Conservation (phyloP, 2,888 invertebrate genomes). For the Entomobrya multifasciata region DNA sequence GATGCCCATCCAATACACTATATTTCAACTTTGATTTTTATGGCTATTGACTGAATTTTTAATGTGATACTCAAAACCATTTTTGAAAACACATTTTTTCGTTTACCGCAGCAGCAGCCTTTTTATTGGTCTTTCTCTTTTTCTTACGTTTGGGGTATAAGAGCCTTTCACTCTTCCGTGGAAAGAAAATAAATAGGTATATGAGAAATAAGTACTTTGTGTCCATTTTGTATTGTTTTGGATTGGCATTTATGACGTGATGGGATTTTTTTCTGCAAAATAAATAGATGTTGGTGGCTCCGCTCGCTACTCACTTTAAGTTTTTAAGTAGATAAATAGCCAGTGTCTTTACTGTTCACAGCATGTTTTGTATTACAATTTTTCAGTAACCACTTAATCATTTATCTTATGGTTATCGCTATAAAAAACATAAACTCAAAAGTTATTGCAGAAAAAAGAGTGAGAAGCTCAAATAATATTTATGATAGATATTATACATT, state of each 20-base stretch:
- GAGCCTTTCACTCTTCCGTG: background rate
- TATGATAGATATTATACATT: slow-evolving; percentile 54
- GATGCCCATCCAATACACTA: slow-evolving; percentile 74
- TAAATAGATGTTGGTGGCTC: slow-evolving; percentile 30
- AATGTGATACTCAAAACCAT: slow-evolving; percentile 58
- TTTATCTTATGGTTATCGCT: slow-evolving; percentile 35
- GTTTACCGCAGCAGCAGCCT: background rate
- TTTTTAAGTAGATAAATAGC: slow-evolving; percentile 36
- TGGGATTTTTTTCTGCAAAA: slow-evolving; percentile 39
- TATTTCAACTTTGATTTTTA: slow-evolving; percentile 75
- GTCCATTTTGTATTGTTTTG: background rate
- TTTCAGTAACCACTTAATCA: slow-evolving; percentile 54
- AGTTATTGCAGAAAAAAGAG: background rate
- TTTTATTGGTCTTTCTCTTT: slow-evolving; percentile 48
- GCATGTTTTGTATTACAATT: slow-evolving; percentile 27
- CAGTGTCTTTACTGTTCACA: slow-evolving; percentile 17
- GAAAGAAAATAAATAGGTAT: background rate
- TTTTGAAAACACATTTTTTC: slow-evolving; percentile 36
- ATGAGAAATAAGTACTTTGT: background rate
- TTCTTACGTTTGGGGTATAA: background rate
- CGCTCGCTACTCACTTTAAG: slow-evolving; percentile 25
- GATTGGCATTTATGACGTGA: slow-evolving; percentile 4
- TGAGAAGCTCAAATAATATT: slow-evolving; percentile 28
- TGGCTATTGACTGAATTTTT: slow-evolving; percentile 72
- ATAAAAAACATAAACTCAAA: slow-evolving; percentile 26